Base-by-base conservation (phyloP, 2,888 invertebrate species). In the Volucella bombylans region DNA sequence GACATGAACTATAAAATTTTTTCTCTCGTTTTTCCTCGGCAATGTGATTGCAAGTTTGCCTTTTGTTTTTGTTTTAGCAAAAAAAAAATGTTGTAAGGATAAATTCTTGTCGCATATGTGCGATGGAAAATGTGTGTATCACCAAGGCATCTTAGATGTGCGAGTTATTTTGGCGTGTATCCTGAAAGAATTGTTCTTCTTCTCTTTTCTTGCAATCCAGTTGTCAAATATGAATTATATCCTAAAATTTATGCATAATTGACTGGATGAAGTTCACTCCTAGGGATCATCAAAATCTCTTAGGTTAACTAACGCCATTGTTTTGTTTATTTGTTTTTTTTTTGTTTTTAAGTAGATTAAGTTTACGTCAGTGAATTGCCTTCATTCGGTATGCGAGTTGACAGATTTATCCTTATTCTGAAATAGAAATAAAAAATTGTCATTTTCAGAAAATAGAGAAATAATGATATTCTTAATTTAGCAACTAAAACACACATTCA, bases 131-230 rank as follows among this genome's bases (percentile, higher is more conserved):
- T 59, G 71, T 54, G 14, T 64, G 31, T 85, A 72, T 85, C 85
- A 85, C 85, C 81, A 85, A 85, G 67, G 85, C 85, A 81, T 85
- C 45, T 55, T 82, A 50, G 50, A 57, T 49, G 41, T 55, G 72
- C 67, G 50, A 65, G 11, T 67, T 49, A 39, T 69, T 31, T 73
- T 61, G 57, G 67, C 73, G 71, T 72, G 41, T 47, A 23, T 69
- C 55, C 45, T 43, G 50, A 57, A 59, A 45, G 55, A 11, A 14
- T 45, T 11, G 4, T 47, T 18, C 38, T 65, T 57, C 11, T 39
- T 41, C 23, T 43, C 9, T 49, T 61, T 14, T 52, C 11, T n/a
- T 18, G 18, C 41, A 62, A 39, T 71, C 49, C 64, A 23, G 18
- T 52, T 49, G 65, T 67, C 57, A 72, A 68, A 18, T 65, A 65